Conservation (phyloP, 2,888 invertebrate genomes). For the Platerodrilus igneus region DNA sequence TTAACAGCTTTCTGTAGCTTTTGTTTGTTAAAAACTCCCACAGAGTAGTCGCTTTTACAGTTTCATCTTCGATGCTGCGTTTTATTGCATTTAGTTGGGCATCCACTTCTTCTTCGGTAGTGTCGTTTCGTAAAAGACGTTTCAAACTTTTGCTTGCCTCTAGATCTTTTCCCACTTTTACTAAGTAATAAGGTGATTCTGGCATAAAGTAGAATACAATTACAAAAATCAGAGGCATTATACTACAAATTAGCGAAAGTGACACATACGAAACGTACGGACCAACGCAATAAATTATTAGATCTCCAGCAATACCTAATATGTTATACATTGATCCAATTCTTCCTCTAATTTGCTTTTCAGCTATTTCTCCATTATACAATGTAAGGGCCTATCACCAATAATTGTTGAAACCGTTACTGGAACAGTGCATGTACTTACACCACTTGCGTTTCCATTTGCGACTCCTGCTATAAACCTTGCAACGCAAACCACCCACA, state of each 20-base stretch:
- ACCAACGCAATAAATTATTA: too few species aligned
- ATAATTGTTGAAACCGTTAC: constrained; percentile 23
- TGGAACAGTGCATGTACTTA: constrained; percentile 12
- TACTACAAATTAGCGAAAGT: too few species aligned
- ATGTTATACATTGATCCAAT: too few species aligned
- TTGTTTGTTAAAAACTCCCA: not conserved
- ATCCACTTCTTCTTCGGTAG: not conserved
- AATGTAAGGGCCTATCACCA: constrained; percentile 44
- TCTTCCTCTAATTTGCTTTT: too few species aligned
- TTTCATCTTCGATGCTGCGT: not conserved
- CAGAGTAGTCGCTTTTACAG: not conserved
- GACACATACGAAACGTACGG: too few species aligned
- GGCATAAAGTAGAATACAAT: too few species aligned
- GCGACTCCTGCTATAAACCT: constrained; percentile 64
- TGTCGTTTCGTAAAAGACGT: too few species aligned
- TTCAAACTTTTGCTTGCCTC: constrained; percentile 37
- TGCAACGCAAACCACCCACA: constrained; percentile 56
- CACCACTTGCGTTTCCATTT: constrained; percentile 55
- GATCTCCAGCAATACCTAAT: too few species aligned
- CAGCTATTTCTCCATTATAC: constrained; percentile 47
- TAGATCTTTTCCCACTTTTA: too few species aligned
- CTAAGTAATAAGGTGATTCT: too few species aligned
- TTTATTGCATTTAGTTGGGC: not conserved
- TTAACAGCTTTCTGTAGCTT: not conserved
- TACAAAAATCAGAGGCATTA: too few species aligned